A percentile compares a stretch with the other conserved stretches of the same genome.
These are phyloP conservation scores for Dendrolimus punctatus DNA, from an alignment of 1,140 invertebrate genomes.

Conservation along the genomic window DNA sequence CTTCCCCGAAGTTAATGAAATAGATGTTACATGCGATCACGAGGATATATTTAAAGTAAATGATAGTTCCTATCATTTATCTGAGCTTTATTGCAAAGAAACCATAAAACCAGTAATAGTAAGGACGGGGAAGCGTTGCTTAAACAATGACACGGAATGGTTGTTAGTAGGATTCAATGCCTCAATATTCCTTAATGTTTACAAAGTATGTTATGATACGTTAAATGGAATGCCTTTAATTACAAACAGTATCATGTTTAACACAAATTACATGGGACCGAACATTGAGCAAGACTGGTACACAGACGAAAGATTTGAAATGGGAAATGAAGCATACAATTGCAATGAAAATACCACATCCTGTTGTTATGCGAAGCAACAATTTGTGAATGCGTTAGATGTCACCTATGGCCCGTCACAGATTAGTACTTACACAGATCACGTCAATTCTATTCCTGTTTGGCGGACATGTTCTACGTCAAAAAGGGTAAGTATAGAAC, in stretches of 20 bases:
- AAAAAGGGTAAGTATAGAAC: background rate
- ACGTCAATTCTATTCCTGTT: background rate
- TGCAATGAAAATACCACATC: too few species aligned
- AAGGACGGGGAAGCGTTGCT: conserved; percentile 3
- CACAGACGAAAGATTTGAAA: too few species aligned
- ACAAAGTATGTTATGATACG: conserved; percentile 1
- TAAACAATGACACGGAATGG: conserved; percentile 1
- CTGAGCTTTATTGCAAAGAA: conserved; percentile 8
- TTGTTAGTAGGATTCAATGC: background rate
- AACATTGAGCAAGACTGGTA: too few species aligned
- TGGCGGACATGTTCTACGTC: background rate
- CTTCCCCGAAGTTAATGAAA: background rate
- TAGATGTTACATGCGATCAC: conserved; percentile 5
- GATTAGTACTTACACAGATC: conserved; percentile 1
- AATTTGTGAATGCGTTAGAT: background rate
- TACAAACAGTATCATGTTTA: background rate
- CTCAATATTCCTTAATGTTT: background rate
- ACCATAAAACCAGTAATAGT: conserved; percentile 1
- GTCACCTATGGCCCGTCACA: conserved; percentile 2
- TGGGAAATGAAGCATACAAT: too few species aligned
- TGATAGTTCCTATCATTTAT: conserved; percentile 1
- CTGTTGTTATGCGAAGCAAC: background rate
- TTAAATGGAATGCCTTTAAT: background rate
- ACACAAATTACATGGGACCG: background rate
- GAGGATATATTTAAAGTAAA: conserved; percentile 10